Evolutionary conservation across 92 coral and sea anemone species (phyloP).

Genomic region (Siderastrea radians): DNA sequence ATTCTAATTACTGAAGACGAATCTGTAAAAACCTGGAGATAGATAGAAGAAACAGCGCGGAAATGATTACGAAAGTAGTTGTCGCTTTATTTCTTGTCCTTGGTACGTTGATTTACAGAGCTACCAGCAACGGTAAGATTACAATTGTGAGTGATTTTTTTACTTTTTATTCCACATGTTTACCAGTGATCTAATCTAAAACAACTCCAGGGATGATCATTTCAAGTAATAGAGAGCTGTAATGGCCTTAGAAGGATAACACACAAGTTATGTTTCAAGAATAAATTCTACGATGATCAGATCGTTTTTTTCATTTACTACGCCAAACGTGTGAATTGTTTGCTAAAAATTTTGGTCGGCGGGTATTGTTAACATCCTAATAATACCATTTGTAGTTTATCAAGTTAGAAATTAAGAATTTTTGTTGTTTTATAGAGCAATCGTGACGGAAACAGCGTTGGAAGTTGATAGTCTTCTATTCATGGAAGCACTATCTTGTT

Average conservation of each 20-base stretch:
- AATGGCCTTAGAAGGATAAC: neutral
- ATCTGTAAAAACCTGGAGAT: slow-evolving; percentile 22
- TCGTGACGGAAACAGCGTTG: neutral
- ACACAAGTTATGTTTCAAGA: neutral
- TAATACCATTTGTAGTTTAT: neutral
- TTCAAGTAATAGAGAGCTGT: neutral
- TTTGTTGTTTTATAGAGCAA: neutral
- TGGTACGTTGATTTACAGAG: neutral
- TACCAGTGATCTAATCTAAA: slow-evolving; percentile 42
- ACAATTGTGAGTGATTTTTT: slow-evolving; percentile 6
- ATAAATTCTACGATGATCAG: neutral
- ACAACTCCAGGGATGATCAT: neutral
- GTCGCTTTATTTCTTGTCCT: neutral
- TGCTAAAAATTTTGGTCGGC: neutral
- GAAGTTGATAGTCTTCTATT: neutral
- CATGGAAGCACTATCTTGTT: neutral
- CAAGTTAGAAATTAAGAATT: neutral
- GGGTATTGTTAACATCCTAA: neutral
- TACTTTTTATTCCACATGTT: slow-evolving; percentile 5
- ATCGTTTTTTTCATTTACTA: neutral
- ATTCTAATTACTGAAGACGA: neutral
- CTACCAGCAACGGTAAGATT: neutral
- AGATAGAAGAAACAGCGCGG: slow-evolving; percentile 25
- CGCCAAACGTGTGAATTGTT: neutral
- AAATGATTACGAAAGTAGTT: slow-evolving; percentile 35